Base-by-base conservation (phyloP, 2,888 invertebrate species). In the Oxystoma pomonae region DNA sequence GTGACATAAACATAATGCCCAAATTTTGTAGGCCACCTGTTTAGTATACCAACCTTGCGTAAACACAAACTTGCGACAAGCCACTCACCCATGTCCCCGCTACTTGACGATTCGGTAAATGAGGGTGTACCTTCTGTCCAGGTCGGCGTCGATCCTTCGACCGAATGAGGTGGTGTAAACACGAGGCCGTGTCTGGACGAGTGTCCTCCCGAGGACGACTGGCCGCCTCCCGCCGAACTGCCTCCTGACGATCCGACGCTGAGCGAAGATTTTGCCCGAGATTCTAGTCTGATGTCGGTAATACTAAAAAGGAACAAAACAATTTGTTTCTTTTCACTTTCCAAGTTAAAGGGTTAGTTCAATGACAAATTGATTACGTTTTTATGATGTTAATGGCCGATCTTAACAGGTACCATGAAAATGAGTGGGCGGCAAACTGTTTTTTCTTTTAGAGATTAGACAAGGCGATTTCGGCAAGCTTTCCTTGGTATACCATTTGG, bases 101-200 rank as follows among this genome's bases (percentile, higher is more conserved):
- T 93, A 82, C 95, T 94, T 82, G 96, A 96, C 74, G 96, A 97
- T 81, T 96, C 95, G 51, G 97, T 97, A 83, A 95, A 97, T 79
- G 96, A 96, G 65, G 97, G 97, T 71, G 97, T 97, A 75, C 97
- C 97, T 84, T 97, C 97, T 57, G 97, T 97, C 93, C 96, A 97
- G 55, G 97, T 97, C n/a, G 97, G 96, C 51, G 97, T 97, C 5
- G 92, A 92, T 52, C 93, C 93, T 80, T 94, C 92, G 62, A 91
- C 90, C 56, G 92, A 92, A 57, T 91, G 89, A 18, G 92, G 92
- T 20, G 92, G 92, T 17, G 92, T 92, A 92, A 92, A 93, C 69
- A 87, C 86, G 73, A 86, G 77, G 21, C 83, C 81, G 19, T 84
- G 82, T 83, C 84, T 83, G 70, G 85, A 84, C 66, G 67, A 77